phyloP scores from a whole-genome alignment of 2,797 vertebrate species.

The Phrynocephalus guinanensis region DNA sequence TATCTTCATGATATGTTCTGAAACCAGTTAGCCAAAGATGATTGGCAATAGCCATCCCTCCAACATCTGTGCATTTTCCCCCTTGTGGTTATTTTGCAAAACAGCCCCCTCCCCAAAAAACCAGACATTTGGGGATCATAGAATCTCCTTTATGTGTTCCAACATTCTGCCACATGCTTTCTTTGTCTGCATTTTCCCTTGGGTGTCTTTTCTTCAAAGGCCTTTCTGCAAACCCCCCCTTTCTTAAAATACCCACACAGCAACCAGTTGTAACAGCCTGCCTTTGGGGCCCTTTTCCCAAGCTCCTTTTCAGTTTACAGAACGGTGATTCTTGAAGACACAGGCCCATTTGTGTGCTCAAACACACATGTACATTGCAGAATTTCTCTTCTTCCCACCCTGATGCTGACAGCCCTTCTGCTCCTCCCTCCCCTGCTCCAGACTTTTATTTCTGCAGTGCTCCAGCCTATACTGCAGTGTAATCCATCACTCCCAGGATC shows the following conservation, averaged over 20 bases:
- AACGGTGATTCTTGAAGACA: conserved; percentile 18
- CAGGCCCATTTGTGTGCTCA: neutral
- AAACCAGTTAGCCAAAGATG: neutral
- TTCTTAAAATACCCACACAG: neutral
- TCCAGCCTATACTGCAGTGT: conserved; percentile 70
- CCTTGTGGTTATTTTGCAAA: neutral
- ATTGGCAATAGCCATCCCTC: neutral
- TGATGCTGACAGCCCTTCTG: conserved; percentile 51
- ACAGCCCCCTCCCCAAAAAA: neutral
- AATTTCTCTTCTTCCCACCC: conserved; percentile 20
- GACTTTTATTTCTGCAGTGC: conserved; percentile 63
- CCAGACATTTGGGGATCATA: neutral
- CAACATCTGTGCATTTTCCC: neutral
- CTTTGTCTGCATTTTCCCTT: neutral
- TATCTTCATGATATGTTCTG: neutral
- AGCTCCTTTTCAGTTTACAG: neutral
- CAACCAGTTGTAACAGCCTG: neutral
- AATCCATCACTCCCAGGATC: conserved; percentile 73
- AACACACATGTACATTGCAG: neutral
- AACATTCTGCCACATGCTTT: neutral
- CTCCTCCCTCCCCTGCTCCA: conserved; percentile 48
- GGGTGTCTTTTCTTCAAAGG: neutral
- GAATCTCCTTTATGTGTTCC: neutral
- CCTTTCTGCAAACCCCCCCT: neutral
- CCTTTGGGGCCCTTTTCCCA: neutral